Evolutionary conservation across 2,113 vertebrate genomes (phyloP).

Genomic region (Periophthalmodon schlosseri): DNA sequence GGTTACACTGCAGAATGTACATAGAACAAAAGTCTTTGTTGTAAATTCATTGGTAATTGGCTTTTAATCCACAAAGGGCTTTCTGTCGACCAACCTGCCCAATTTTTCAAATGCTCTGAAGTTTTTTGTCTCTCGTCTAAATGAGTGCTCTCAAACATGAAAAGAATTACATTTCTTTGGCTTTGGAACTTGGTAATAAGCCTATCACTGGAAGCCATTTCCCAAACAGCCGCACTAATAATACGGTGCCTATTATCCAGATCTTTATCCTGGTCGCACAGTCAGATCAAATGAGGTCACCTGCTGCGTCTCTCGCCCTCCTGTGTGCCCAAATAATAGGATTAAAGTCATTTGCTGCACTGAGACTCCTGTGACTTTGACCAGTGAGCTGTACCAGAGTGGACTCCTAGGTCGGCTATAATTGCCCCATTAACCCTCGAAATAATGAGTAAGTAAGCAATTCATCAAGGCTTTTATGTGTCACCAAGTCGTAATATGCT

Average conservation of each 20-base stretch:
- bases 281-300: slow-evolving; percentile 63
- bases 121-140: slow-evolving; percentile 32
- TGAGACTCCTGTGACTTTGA: slow-evolving; percentile 30
- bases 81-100: slow-evolving; percentile 15
- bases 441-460: slow-evolving; percentile 15
- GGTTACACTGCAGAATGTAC: neutral
- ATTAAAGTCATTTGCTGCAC: slow-evolving; percentile 50
- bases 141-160: slow-evolving; percentile 29
- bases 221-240: slow-evolving; percentile 44
- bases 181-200: slow-evolving; percentile 51
- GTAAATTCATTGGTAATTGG: slow-evolving; percentile 20
- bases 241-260: slow-evolving; percentile 52
- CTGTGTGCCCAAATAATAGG: slow-evolving; percentile 42
- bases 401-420: slow-evolving; percentile 22
- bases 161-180: slow-evolving; percentile 33
- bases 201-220: slow-evolving; percentile 44
- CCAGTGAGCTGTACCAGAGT: slow-evolving; percentile 15
- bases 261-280: slow-evolving; percentile 63
- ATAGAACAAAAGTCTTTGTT: neutral
- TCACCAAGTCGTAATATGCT: neutral
- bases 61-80: neutral
- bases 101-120: slow-evolving; percentile 22
- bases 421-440: slow-evolving; percentile 27
- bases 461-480: slow-evolving; percentile 10
- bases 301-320: slow-evolving; percentile 54